A percentile compares a stretch with the other conserved stretches of the same genome.
Evolutionary conservation across 2,888 invertebrate genomes (phyloP).

Genomic region (Acanthosepion lycidas): DNA sequence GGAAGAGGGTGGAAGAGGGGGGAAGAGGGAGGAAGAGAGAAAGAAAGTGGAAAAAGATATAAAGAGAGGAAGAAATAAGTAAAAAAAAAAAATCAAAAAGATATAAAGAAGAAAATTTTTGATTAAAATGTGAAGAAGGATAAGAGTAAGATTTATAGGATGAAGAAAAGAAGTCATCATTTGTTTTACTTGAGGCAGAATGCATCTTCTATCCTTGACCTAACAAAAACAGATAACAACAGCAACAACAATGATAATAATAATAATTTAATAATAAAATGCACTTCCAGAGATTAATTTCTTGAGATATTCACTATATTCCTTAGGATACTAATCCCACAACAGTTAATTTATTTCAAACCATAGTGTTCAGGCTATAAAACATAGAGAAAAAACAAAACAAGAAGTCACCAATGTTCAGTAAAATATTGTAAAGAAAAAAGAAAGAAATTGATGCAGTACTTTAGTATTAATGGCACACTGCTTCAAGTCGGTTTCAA

Average conservation of each 20-base stretch:
- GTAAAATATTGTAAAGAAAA: not conserved
- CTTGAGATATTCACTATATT: not conserved
- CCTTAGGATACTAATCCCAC: conserved; percentile 17
- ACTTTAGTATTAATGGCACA: not conserved
- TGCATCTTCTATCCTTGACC: not conserved
- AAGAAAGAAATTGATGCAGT: not conserved
- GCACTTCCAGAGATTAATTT: conserved; percentile 12
- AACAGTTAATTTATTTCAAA: not conserved
- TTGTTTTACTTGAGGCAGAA: not conserved
- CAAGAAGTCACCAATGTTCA: not conserved
- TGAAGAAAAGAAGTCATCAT: not conserved
- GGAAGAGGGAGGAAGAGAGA: too few species aligned
- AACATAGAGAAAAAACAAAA: not conserved
- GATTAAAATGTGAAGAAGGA: not conserved
- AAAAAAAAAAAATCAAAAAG: not conserved
- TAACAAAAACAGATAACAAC: not conserved
- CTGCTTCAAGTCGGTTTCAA: not conserved
- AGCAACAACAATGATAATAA: not conserved
- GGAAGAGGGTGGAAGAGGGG: not conserved
- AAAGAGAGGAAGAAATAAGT: not conserved
- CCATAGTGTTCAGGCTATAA: conserved; percentile 15
- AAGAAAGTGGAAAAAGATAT: not conserved
- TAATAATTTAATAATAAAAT: not conserved
- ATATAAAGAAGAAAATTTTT: not conserved
- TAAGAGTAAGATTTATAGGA: not conserved